Evolutionary conservation across 2,113 vertebrate species (phyloP), one percentile per base, ranked within the genome.

Genomic region (Vulpes vulpes): DNA sequence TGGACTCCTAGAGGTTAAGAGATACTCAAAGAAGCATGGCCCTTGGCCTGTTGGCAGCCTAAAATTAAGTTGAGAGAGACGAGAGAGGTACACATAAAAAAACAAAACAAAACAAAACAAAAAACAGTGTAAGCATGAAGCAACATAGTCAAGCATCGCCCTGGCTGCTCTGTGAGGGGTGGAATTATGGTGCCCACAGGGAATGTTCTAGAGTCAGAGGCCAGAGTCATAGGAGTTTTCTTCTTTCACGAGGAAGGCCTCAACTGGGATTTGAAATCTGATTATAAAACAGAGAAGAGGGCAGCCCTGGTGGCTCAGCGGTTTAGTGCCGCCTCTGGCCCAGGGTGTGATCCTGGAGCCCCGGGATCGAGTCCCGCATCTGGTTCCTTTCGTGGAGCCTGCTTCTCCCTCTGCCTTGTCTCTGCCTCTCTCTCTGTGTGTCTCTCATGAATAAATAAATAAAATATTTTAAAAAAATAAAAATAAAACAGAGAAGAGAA

Each of bases 141-240:
- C 57, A n/a, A 25, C 11, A 30, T 43, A 23, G 19, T 79, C 23
- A 10, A 51, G 73, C 12, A 1, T 51, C 32, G 60, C 15, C 74
- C 65, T 17, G n/a, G 11, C 11, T 35, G 11, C 57, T 62, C 62
- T 71, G 32, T 32, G 73, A 11, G 35, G 1, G 14, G 25, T 3
- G 10, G 62, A 86, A 49, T 83, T 67, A 67, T 51, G 38, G 49
- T 11, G 17, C 78, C 74, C 17, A 4, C 12, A n/a, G 32, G 88
- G 49, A 95, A 51, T 5, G 35, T 60, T 96, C 95, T 76, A 27
- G 82, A 95, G n/a, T 55, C 90, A 67, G 80, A 92, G 20, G 60
- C 82, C 15, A 76, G n/a, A 67, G 73, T 57, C 82, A 32, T 60
- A 73, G 35, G 89, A 81, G 62, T 62, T 74, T 90, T 67, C 38